A percentile compares a stretch with the other conserved stretches of the same genome.
Conservation (phyloP, 2,888 invertebrate genomes). For the Nemapogon koenigi region DNA sequence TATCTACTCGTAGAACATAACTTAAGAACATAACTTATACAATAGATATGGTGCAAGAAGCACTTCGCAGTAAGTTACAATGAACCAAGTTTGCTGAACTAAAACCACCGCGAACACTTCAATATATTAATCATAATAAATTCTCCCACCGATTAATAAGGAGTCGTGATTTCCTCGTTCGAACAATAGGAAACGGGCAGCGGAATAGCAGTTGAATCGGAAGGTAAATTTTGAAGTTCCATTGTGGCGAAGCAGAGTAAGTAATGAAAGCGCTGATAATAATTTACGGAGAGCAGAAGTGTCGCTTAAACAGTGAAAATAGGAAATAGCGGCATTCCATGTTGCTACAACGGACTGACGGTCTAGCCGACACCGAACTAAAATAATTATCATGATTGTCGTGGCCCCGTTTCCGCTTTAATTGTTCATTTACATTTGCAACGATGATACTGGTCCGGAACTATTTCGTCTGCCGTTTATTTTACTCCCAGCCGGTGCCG, state of each 20-base stretch:
- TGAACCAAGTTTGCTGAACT: no score
- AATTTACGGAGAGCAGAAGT: conserved; percentile 64
- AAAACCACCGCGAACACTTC: conserved; percentile 47
- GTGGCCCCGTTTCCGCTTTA: conserved; percentile 58
- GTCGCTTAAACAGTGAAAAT: conserved; percentile 55
- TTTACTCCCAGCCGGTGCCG: conserved; percentile 45
- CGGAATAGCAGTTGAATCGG: conserved; percentile 57
- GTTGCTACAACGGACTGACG: conserved; percentile 36
- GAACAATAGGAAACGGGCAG: conserved; percentile 42
- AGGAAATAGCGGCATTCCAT: conserved; percentile 49
- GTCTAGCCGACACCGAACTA: conserved; percentile 58
- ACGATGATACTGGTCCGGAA: conserved; percentile 61
- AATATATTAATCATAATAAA: conserved; percentile 58
- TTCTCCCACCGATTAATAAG: conserved; percentile 58
- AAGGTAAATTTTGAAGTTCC: conserved; percentile 54
- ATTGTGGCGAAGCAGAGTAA: conserved; percentile 56
- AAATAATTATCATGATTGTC: conserved; percentile 66
- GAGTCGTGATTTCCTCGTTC: conserved; percentile 43
- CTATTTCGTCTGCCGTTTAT: conserved; percentile 55
- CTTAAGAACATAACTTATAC: no score
- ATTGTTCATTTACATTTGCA: conserved; percentile 66
- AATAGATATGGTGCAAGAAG: no score
- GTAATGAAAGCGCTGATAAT: conserved; percentile 62
- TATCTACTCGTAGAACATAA: no score
- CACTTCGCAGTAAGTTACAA: no score